A percentile compares a stretch with the other conserved stretches of the same genome.
These are phyloP conservation scores for Bos indicus DNA, from an alignment of 2,113 vertebrate species.

Conservation along the genomic window DNA sequence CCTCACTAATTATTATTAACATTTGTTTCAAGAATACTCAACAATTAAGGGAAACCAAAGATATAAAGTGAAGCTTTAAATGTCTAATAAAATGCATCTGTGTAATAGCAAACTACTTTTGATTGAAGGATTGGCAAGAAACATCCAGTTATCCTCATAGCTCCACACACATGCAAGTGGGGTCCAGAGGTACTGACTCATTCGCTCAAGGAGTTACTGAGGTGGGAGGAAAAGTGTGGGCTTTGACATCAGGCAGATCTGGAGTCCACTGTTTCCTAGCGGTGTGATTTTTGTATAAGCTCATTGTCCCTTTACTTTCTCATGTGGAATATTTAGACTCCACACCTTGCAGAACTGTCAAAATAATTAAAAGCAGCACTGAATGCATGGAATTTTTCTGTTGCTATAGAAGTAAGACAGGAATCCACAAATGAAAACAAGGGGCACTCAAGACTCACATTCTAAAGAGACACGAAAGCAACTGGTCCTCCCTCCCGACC, in stretches of 20 bases:
- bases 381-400: neutral
- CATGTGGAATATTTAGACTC: neutral
- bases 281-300: neutral
- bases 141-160: neutral
- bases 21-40: neutral
- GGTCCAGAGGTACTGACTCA: neutral
- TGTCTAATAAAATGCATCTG: neutral
- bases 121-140: neutral
- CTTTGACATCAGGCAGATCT: neutral
- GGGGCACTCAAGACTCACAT: neutral
- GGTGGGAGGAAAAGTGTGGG: neutral
- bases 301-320: neutral
- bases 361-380: neutral
- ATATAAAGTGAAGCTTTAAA: neutral
- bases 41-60: neutral
- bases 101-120: neutral
- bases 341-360: neutral
- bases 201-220: neutral
- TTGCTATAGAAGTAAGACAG: neutral
- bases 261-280: neutral
- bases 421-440: neutral
- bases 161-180: neutral
- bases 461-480: neutral
- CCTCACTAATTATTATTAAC: neutral
- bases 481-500: neutral